Evolutionary conservation across 2,797 vertebrate genomes (phyloP).

Genomic region (Toxotes lorentzi): DNA sequence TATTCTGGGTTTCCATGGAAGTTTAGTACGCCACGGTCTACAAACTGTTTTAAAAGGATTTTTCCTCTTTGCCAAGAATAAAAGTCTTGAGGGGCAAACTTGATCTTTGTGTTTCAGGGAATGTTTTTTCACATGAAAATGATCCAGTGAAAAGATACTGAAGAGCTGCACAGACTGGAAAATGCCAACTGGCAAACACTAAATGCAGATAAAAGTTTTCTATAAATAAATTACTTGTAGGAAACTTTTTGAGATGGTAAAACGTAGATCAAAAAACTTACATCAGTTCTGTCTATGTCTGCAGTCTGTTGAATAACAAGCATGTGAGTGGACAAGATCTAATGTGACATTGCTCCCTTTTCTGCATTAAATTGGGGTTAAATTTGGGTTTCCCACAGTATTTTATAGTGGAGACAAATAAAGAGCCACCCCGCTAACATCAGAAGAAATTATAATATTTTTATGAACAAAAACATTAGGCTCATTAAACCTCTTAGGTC

Average conservation of each 20-base stretch:
- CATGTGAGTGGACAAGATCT: neutral
- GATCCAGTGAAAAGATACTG: neutral
- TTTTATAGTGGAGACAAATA: neutral
- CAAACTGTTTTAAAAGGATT: conserved; percentile 32
- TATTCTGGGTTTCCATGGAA: conserved; percentile 38
- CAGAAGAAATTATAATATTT: neutral
- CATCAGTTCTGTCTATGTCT: neutral
- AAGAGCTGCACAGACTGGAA: conserved; percentile 2
- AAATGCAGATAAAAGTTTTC: neutral
- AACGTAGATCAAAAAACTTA: neutral
- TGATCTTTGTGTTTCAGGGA: conserved; percentile 15
- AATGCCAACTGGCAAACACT: neutral
- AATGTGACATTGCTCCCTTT: neutral
- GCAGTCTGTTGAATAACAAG: neutral
- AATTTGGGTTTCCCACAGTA: neutral
- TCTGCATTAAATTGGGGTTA: neutral
- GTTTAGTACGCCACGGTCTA: neutral
- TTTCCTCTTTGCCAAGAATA: conserved; percentile 38
- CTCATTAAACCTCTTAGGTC: neutral
- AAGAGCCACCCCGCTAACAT: too few species aligned
- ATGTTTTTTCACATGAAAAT: neutral
- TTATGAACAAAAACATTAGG: neutral
- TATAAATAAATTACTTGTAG: neutral
- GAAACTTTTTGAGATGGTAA: neutral
- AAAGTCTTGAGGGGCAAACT: conserved; percentile 22